phyloP scores from a whole-genome alignment of 1,140 invertebrate species.

The Manduca sexta region DNA sequence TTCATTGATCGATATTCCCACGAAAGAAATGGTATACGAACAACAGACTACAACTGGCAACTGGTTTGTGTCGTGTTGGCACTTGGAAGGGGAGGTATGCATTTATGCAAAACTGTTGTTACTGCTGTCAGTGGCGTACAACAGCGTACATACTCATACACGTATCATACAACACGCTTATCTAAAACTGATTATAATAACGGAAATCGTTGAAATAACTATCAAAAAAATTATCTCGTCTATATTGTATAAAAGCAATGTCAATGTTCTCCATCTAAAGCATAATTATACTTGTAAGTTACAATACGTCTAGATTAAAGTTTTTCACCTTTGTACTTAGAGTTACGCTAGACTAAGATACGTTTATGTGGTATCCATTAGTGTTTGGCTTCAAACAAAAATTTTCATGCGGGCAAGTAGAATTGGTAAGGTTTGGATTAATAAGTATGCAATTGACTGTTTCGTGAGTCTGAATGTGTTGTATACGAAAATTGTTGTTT shows the following conservation, averaged over 20 bases:
- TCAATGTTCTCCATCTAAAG: constrained; percentile 22
- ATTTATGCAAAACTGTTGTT: too few relatives aligned
- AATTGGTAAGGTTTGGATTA: too few relatives aligned
- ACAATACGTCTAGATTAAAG: constrained; percentile 1
- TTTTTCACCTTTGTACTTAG: constrained; percentile 63
- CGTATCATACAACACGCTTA: too few relatives aligned
- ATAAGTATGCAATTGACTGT: constrained; percentile 18
- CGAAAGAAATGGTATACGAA: too few relatives aligned
- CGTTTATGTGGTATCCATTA: background rate
- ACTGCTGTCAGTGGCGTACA: too few relatives aligned
- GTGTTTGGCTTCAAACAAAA: constrained; percentile 47
- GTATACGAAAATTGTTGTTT: constrained; percentile 53
- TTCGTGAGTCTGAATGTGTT: constrained; percentile 40
- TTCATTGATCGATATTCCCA: background rate
- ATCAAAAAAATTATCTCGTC: constrained; percentile 7
- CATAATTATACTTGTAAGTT: background rate
- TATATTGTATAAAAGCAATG: constrained; percentile 10
- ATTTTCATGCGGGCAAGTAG: constrained; percentile 31
- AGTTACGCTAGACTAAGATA: constrained; percentile 37
- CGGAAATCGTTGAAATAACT: background rate
- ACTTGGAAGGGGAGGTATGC: too few relatives aligned
- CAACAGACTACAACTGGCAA: too few relatives aligned
- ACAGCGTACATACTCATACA: too few relatives aligned
- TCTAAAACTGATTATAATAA: too few relatives aligned
- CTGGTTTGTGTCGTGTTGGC: too few relatives aligned